Evolutionary conservation across 1,140 invertebrate species (phyloP), one percentile per base, ranked within the genome.

Genomic region (Mamestra configurata): DNA sequence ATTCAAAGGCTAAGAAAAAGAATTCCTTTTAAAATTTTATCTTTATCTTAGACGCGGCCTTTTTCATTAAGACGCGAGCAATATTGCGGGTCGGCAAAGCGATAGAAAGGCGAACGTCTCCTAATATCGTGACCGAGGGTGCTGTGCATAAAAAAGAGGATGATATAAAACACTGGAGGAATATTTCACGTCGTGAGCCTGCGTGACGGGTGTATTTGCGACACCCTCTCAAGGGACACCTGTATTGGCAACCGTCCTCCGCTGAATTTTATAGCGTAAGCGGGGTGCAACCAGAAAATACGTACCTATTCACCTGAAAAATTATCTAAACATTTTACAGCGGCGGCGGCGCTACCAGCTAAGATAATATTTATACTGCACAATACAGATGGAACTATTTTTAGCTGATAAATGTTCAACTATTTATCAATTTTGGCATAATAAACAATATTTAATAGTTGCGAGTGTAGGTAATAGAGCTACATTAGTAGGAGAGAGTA

Each of bases 121-220:
- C 71, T 59, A 73, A 73, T 59, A 73, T 73, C 71, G 51, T 73
- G 37, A 73, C 53, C 40, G 43, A 27, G 24, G 27, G 73, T 35
- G 15, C 2, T 31, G 71, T 73, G 70, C 79, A 79, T 82, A 82
- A 80, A 79, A 80, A 80, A 68, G 76, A 73, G 77, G 66, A 66
- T 80, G 80, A 64, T 79, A 85, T 83, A 83, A 85, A 82, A 79
- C 78, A 81, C 61, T 78, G 15, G 81, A 75, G 68, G 27, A 79
- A 85, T 79, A 81, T 80, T 83, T 85, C 76, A 82, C 40, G 68
- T 81, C 78, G 31, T 71, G 61, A 73, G 51, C 66, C 51, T 68
- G 64, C 61, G 77, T 76, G 79, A 73, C 83, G 70, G 80, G 73
- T 77, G 80, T 80, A 82, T 80, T 83, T 73, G 72, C 71, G 53